Conservation (phyloP, 2,888 invertebrate species). For the Metallyticus violacea region DNA sequence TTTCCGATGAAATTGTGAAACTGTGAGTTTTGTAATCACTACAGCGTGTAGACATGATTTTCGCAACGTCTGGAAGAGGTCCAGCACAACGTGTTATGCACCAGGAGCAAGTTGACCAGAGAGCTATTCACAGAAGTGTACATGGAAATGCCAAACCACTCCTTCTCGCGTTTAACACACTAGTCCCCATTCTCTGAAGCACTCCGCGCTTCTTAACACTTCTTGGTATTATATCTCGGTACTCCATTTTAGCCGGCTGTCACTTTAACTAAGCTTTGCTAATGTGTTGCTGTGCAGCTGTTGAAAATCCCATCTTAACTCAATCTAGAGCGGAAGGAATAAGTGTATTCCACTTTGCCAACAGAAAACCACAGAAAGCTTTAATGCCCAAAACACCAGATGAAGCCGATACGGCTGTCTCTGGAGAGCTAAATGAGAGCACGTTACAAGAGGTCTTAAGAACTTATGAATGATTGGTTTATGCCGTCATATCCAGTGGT, state of each 20-base stretch:
- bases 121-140: neutral
- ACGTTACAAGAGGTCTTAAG: too few species aligned
- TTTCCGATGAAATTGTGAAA: neutral
- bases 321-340: too few species aligned
- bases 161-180: neutral
- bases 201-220: neutral
- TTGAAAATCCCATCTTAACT: too few species aligned
- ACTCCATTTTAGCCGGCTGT: neutral
- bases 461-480: too few species aligned
- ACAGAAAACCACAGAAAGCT: too few species aligned
- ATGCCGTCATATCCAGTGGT: too few species aligned
- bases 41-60: neutral
- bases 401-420: too few species aligned
- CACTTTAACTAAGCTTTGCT: neutral
- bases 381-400: too few species aligned
- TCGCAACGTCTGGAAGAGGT: neutral
- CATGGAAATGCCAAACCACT: neutral
- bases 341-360: too few species aligned
- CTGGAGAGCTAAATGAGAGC: too few species aligned
- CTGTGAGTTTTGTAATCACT: neutral
- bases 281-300: too few species aligned
- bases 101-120: too few species aligned
- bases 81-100: neutral
- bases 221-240: neutral
- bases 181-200: neutral